Base-by-base conservation (phyloP, 2,797 vertebrate genomes). In the Ispidina picta region DNA sequence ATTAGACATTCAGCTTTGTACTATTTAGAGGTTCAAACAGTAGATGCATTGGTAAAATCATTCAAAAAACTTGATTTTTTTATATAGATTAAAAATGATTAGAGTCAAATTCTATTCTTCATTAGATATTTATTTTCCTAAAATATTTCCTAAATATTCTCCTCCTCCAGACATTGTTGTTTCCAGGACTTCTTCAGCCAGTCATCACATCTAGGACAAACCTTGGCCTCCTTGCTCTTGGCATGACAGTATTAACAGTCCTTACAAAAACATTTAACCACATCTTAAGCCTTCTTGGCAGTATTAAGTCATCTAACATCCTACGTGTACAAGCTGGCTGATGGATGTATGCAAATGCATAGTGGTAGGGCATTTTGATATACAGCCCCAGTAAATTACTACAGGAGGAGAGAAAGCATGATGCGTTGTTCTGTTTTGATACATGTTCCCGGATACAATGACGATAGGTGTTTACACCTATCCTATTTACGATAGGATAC, bases 301-400 rank as follows among this genome's bases (percentile, higher is more conserved):
- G 70, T 69, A 87, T 78, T 93, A 94, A 94, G 93, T 96, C 90
- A 86, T 90, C 81, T 85, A 37, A 75, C 83, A 85, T 85, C 91
- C 92, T 86, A 94, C 72, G 1, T 85, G 87, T 58, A 69, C 78
- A 92, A 80, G 88, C 90, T 85, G 88, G 69, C 72, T 95, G 94
- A 96, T 91, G 83, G 91, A 94, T 94, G 73, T 89, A 94, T 95
- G 94, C 91, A 96, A 96, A 95, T 94, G 51, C 62, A 78, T 82
- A 46, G 55, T 0, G 0, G 43, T 26, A 65, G 69, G 83, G 54
- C 33, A 9, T 94, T 94, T 92, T 95, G 90, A 93, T 88, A 91
- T 31, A 90, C 48, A 91, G 75, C 65, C 43, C 75, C 70, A 72
- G 83, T 96, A 95, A 96, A 93, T 91, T 93, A 91, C 86, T 87